Evolutionary conservation across 2,888 invertebrate species (phyloP), one percentile per base, ranked within the genome.

Genomic region (Aphodius sticticus): DNA sequence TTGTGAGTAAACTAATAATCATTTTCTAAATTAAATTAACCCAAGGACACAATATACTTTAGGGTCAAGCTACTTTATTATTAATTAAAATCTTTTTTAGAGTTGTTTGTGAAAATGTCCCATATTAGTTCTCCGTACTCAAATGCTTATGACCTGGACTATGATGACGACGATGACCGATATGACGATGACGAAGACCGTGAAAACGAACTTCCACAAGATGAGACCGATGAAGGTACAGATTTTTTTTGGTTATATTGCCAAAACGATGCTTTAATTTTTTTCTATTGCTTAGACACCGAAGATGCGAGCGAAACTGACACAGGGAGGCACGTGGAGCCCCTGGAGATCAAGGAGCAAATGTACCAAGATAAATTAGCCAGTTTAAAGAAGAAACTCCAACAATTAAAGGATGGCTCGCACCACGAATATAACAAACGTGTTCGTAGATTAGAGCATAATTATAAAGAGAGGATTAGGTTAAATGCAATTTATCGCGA

Each of bases 251-350:
- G 16, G 16, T 70, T 70, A 3, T 9, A 12, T 53, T 53, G 12
- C 53, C 53, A 53, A 53, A 53, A 53, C 53, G 53, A 53, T 53
- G 53, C 53, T 53, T 53, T 2, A 0, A 12, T 70, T n/a, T 1
- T 70, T 15, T 70, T 36, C 16, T 6, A 74, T 74, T 35, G 35
- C 77, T 80, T 77, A 95, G 98, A 98, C 88, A 98, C 98, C 0
- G 98, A 98, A 89, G 98, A 98, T 91, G 98, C 98, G 0, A 97
- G 97, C 89, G 98, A 98, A 89, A 96, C 97, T n/a, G 98, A 98
- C 85, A 93, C 95, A 90, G 94, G 95, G 70, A 94, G 95, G 86
- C 93, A 93, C 84, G 95, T 95, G 87, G 95, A 95, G 85, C 95
- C 94, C 53, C 92, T 95, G 37, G 96, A 96, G 90, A 95, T 96